Evolutionary conservation across 2,888 invertebrate genomes (phyloP), one percentile per base, ranked within the genome.

Genomic region (Plebejus melissa): DNA sequence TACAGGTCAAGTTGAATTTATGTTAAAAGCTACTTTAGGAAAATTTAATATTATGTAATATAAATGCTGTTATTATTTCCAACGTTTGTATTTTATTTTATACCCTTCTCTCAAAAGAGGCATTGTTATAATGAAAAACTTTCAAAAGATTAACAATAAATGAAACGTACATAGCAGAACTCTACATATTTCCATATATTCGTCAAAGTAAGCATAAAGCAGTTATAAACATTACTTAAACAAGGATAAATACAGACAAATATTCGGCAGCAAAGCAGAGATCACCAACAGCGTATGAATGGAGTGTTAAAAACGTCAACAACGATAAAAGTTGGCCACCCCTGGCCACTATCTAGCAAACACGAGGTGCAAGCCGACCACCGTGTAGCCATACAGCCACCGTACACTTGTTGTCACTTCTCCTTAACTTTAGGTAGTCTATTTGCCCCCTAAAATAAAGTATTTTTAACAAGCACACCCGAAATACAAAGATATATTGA

Each of bases 401-500:
- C 78, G 78, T 69, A 28, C 77, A 78, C 77, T 72, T 90, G 85
- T 90, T 91, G 80, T 88, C 83, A 83, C 84, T 87, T 83, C 85
- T 82, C 82, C 83, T 91, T 90, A 90, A 86, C 82, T 82, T 65
- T 79, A 82, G 82, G 84, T 83, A 84, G 84, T 82, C 83, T 85
- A 79, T 85, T 85, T 85, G 80, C 85, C 83, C 82, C 83, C 84
- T 83, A 86, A 87, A 89, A 89, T 90, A 88, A 90, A 89, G 91
- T 90, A 79, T 88, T 88, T 90, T 89, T 90, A 91, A 91, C 93
- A 86, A 87, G 88, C 84, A 90, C 87, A 89, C 89, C 88, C 82
- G 83, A 90, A 87, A 83, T 84, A 86, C 83, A 84, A 79, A 74
- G 75, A 88, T 87, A 87, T 83, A 84, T 86, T 85, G 84, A 83